These are phyloP conservation scores for Prietella phreatophila DNA, from an alignment of 2,113 vertebrate species.

Conservation along the genomic window DNA sequence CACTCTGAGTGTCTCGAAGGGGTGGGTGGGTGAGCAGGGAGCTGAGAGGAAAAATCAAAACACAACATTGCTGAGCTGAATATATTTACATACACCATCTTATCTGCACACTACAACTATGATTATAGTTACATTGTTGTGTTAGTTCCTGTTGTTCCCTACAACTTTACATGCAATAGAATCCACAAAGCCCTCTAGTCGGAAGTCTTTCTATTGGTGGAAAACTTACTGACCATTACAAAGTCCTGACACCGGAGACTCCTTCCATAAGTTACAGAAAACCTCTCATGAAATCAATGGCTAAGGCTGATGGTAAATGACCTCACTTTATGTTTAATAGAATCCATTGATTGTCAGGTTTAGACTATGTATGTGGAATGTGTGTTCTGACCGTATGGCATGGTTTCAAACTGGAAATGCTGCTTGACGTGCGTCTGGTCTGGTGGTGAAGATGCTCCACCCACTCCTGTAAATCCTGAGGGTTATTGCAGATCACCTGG, in stretches of 20 bases:
- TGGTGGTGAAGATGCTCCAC: slow-evolving; percentile 91
- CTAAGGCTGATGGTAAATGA: neutral
- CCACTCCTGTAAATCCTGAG: slow-evolving; percentile 91
- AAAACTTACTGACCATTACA: neutral
- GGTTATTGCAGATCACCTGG: slow-evolving; percentile 86
- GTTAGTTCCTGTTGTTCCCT: neutral
- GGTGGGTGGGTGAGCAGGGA: slow-evolving; percentile 84
- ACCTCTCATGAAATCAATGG: neutral
- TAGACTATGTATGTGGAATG: neutral
- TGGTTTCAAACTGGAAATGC: slow-evolving; percentile 76
- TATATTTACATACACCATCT: neutral
- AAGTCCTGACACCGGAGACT: neutral
- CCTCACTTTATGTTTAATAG: neutral
- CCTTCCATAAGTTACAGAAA: neutral
- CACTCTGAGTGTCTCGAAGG: slow-evolving; percentile 87
- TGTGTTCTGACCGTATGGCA: slow-evolving; percentile 83
- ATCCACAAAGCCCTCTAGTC: neutral
- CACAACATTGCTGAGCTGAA: neutral
- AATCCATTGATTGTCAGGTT: neutral
- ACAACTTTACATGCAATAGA: neutral
- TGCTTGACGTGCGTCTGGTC: slow-evolving; percentile 76
- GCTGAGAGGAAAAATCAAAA: slow-evolving; percentile 64
- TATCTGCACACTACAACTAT: neutral
- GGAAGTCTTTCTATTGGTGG: neutral
- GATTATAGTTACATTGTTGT: neutral